Conservation (phyloP, 2,113 vertebrate species). For the Pseudorasbora parva region DNA sequence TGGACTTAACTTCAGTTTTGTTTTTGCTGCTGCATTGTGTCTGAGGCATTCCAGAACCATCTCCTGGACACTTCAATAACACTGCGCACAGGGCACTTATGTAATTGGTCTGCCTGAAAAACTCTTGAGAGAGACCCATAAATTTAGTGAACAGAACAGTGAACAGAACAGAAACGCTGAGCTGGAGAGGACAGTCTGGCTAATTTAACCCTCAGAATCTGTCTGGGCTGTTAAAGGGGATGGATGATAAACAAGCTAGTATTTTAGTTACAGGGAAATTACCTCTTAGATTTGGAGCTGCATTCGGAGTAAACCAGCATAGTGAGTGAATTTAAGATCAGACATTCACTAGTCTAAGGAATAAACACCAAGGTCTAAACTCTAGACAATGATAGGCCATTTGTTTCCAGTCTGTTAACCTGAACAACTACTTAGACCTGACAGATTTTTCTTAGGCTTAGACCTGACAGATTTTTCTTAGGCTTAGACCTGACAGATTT, state of each 20-base stretch:
- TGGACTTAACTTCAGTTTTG: neutral
- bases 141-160: slow-evolving; percentile 20
- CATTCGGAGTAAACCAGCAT: neutral
- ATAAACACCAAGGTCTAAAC: neutral
- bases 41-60: slow-evolving; percentile 21
- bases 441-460: neutral
- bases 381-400: neutral
- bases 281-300: neutral
- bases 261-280: slow-evolving; percentile 1
- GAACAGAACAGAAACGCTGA: neutral
- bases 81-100: slow-evolving; percentile 31
- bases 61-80: slow-evolving; percentile 32
- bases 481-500: no score
- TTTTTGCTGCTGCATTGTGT: slow-evolving; percentile 29
- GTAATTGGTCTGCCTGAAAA: slow-evolving; percentile 45
- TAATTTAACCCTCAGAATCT: neutral
- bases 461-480: no score
- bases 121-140: slow-evolving; percentile 19
- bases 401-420: neutral
- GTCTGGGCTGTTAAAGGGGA: neutral
- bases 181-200: slow-evolving; percentile 8
- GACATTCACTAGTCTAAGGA: neutral
- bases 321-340: neutral
- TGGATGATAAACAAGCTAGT: neutral
- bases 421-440: neutral